Conservation (phyloP, 1,140 invertebrate genomes). For the Dinothrombium tinctorium region DNA sequence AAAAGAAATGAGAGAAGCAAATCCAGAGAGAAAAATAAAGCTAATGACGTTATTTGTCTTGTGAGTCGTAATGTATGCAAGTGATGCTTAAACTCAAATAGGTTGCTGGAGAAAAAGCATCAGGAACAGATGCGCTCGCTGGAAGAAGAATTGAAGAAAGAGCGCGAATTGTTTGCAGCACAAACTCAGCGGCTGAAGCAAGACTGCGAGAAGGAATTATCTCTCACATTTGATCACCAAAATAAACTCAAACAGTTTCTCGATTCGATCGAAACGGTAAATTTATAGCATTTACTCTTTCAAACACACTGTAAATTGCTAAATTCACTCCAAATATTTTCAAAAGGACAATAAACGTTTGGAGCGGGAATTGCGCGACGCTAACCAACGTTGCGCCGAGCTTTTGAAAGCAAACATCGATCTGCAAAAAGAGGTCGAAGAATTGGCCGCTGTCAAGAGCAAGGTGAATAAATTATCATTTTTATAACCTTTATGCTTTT, state of each 20-base stretch:
- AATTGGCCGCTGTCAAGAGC: conserved; percentile 26
- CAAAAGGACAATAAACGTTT: conserved; percentile 29
- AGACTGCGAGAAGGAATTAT: conserved; percentile 20
- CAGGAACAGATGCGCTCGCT: conserved; percentile 41
- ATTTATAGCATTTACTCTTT: background rate
- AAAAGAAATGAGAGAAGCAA: background rate
- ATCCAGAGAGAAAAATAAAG: background rate
- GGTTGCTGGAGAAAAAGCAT: conserved; percentile 44
- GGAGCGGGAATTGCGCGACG: conserved; percentile 37
- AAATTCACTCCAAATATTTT: background rate
- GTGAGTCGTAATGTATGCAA: background rate
- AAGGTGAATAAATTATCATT: conserved; percentile 21
- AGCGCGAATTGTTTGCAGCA: conserved; percentile 38
- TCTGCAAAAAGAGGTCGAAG: conserved; percentile 25
- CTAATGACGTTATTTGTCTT: background rate
- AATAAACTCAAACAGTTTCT: background rate
- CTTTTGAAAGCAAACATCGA: conserved; percentile 19
- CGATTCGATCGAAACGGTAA: conserved; percentile 1
- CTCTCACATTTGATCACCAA: background rate
- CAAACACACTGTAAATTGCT: conserved; percentile 1
- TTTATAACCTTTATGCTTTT: too few species aligned
- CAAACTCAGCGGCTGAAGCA: conserved; percentile 15
- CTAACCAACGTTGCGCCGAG: conserved; percentile 30
- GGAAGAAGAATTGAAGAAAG: conserved; percentile 34
- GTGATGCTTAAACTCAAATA: background rate